Evolutionary conservation across 2,113 vertebrate species (phyloP), one percentile per base, ranked within the genome.

Genomic region (Speoplatyrhinus poulsoni): DNA sequence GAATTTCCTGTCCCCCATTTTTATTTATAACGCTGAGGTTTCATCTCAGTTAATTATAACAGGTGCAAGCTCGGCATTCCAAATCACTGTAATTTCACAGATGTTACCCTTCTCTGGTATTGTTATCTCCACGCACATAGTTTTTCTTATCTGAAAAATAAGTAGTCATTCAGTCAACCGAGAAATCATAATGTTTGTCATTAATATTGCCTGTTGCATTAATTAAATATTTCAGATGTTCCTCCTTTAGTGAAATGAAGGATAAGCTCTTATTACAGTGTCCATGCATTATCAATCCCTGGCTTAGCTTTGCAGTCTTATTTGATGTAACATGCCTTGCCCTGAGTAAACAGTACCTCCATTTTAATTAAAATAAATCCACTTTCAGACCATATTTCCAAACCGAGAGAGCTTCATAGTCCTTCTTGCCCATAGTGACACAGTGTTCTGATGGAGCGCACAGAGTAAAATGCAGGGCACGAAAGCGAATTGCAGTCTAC

Each of bases 311-410:
- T n/a, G 4, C 46, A 56, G 61, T 80, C 82, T 82, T 69, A 60
- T 84, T 74, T 72, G 71, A 78, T 82, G 72, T 85, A 79, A 78
- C 75, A 57, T 67, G 76, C 65, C 71, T 72, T 66, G 75, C 77
- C 81, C 82, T 85, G 81, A 82, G 85, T 87, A 86, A 92, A 92
- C 88, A 88, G 75, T 64, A 59, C 65, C 74, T 50, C 62, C 67
- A 65, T 85, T 91, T 92, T 91, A 93, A 93, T 93, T 91, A 91
- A 90, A 88, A 85, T 86, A 86, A 85, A 88, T 88, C 87, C 77
- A 75, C 79, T 77, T 70, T 64, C 19, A 49, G 72, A 64, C 74
- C 46, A 83, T 84, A 26, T 61, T 60, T 53, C 53, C 58, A 32
- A 46, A 47, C 70, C 64, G 41, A 15, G 79, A 61, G 71, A 75